Evolutionary conservation across 2,113 vertebrate genomes (phyloP), one percentile per base, ranked within the genome.

Genomic region (Ictalurus furcatus): DNA sequence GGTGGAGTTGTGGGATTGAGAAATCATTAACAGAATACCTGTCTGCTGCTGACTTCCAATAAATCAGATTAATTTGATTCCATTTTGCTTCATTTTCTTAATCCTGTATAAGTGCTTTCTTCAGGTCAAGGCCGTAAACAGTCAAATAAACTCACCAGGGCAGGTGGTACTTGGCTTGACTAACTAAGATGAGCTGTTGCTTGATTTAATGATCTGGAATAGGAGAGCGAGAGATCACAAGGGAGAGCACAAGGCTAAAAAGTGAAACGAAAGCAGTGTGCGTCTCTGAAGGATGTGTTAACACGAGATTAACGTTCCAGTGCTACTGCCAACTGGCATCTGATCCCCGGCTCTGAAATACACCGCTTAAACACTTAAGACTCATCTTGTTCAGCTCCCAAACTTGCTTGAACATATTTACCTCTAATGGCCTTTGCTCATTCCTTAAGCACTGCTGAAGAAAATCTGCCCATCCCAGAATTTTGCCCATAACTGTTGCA

Each of bases 11-110:
- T 82, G 52, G 21, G 44, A 73, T 71, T 71, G 69, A 93, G 71
- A 95, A 95, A 95, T 94, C 93, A 94, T 96, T 94, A 95, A 91
- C 48, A 56, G 84, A 94, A 94, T 92, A 95, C 94, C 94, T 95
- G 95, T 94, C 94, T 90, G 85, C 90, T 91, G 90, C 88, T 92
- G 89, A 92, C 92, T 94, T 91, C 78, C 90, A 93, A 94, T 94
- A 95, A 95, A 94, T 95, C 93, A 90, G 82, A 61, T 13, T 25
- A 17, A 90, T 65, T 90, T 82, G 59, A 89, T 88, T 90, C 81
- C 88, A 69, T 87, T 84, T 58, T 40, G 21, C 21, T 40, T 23
- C 30, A 9, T 48, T 80, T 84, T 17, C 48, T 9, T 58, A 44
- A 73, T 61, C 82, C 61, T 40, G 28, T 30, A 37, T 76, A 56